Conservation (phyloP, 2,888 invertebrate species). For the Ennomos erosarius region DNA sequence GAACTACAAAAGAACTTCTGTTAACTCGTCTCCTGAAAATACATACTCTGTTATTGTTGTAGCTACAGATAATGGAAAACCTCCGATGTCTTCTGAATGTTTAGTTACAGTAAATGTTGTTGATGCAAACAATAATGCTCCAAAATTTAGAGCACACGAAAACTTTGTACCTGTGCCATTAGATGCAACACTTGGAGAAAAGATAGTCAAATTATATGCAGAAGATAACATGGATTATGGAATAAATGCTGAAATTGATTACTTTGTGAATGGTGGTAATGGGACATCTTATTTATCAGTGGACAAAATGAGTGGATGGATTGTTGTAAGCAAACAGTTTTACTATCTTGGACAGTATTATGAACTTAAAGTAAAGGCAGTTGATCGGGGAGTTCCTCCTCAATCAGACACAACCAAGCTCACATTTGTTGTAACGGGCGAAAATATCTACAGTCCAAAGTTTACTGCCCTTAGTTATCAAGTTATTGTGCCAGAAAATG, state of each 20-base stretch:
- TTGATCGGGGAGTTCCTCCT: conserved; percentile 95
- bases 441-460: conserved; percentile 91
- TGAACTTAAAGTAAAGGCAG: conserved; percentile 89
- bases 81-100: conserved; percentile 96
- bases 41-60: conserved; percentile 94
- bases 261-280: conserved; percentile 90
- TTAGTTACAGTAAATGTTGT: conserved; percentile 94
- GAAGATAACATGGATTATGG: conserved; percentile 93
- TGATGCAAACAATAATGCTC: conserved; percentile 96
- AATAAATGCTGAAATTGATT: conserved; percentile 95
- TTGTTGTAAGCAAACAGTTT: conserved; percentile 87
- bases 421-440: conserved; percentile 92
- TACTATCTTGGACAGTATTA: conserved; percentile 87
- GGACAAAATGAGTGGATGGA: conserved; percentile 92
- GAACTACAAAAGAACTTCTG: conserved; percentile 92
- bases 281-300: conserved; percentile 90
- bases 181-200: conserved; percentile 89
- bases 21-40: conserved; percentile 94
- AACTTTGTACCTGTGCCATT: conserved; percentile 94
- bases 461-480: conserved; percentile 94
- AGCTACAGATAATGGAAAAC: conserved; percentile 97
- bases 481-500: conserved; percentile 96
- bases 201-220: conserved; percentile 90
- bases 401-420: conserved; percentile 91
- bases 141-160: conserved; percentile 90